phyloP scores from a whole-genome alignment of 2,888 invertebrate genomes.

The Idaea aversata region DNA sequence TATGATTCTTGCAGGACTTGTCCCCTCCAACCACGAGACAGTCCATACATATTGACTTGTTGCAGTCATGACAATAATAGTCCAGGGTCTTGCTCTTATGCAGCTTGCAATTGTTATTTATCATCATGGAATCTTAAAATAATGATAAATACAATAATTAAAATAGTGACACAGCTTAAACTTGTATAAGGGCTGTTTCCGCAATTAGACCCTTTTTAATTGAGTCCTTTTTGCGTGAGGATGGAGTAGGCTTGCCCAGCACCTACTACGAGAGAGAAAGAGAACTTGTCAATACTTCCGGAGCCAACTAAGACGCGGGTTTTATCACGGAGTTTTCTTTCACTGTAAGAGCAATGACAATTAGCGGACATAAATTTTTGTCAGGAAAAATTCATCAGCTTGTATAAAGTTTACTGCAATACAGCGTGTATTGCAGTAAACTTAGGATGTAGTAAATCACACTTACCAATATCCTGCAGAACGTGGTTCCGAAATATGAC shows the following conservation, averaged over 20 bases:
- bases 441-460: slow-evolving; percentile 6
- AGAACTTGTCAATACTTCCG: too few species aligned
- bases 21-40: slow-evolving; percentile 69
- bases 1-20: slow-evolving; percentile 68
- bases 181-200: not conserved
- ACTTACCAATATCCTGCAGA: slow-evolving; percentile 52
- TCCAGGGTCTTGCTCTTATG: slow-evolving; percentile 60
- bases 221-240: too few species aligned
- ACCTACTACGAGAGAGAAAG: too few species aligned
- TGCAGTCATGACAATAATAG: slow-evolving; percentile 67
- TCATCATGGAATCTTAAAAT: not conserved
- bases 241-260: not conserved
- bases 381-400: not conserved
- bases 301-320: too few species aligned
- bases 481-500: slow-evolving; percentile 67
- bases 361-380: not conserved
- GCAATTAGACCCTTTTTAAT: not conserved
- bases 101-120: slow-evolving; percentile 31
- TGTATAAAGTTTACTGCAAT: too few species aligned
- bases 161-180: not conserved
- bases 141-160: not conserved
- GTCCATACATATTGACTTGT: slow-evolving; percentile 64
- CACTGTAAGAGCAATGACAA: too few species aligned
- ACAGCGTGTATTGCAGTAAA: slow-evolving; percentile 1
- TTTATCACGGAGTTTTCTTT: too few species aligned